Evolutionary conservation across 2,797 vertebrate species (phyloP), one percentile per base, ranked within the genome.

Genomic region (Euthynnus affinis): DNA sequence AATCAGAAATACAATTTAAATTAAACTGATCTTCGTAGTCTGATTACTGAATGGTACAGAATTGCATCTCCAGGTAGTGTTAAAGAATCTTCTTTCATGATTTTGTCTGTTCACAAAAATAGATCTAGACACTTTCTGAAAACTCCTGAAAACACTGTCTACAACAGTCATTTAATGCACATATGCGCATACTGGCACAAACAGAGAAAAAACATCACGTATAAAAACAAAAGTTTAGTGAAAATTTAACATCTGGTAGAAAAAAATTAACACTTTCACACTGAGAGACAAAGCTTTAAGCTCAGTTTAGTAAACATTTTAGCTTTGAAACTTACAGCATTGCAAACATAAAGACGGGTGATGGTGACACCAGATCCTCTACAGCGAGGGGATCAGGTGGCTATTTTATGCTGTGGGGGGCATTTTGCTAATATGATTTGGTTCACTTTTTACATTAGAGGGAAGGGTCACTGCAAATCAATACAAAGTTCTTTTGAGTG

Each of bases 231-330:
- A 46, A 46, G 15, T 27, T n/a, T n/a, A 10, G 12, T 18, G 37
- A 18, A 56, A 32, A 55, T 17, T 15, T 20, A 48, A 5, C 44
- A 48, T 17, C 7, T 17, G 18, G 44, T 10, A 37, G 37, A 37
- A 10, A 10, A 34, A 37, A 8, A 37, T 37, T 3, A 17, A 48
- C 6, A 17, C 4, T 48, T 48, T 6, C 44, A 48, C 7, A 4
- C 18, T 25, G n/a, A 62, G 23, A 32, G 40, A 25, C 27, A 25
- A 7, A 77, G 48, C 55, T 76, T 69, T 56, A 65, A 52, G 40
- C 73, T 56, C 6, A 46, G 46, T 44, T 82, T 22, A 60, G 56
- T 77, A 48, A 73, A 68, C 14, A 60, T 58, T 42, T 42, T n/a
- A 51, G 55, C 51, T 9, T 44, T 9, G 52, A 53, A 32, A 48